A percentile compares a stretch with the other conserved stretches of the same genome.
Conservation (phyloP, 1,140 invertebrate genomes). For the Drosophila littoralis region DNA sequence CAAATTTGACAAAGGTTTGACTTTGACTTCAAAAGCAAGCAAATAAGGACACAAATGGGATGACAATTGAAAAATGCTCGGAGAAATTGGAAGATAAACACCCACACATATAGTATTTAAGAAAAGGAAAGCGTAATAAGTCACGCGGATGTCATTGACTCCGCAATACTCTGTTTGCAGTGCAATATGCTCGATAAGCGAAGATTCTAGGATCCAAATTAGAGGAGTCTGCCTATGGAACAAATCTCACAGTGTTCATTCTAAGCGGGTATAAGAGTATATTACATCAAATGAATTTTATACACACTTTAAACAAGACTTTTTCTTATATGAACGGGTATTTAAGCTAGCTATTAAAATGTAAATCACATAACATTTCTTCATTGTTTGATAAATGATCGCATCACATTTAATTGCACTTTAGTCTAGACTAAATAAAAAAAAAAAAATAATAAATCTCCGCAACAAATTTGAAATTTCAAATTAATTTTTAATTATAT, state of each 20-base stretch:
- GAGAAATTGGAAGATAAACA: conserved; percentile 13
- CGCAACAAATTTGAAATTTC: conserved; percentile 52
- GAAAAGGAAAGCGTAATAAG: not conserved
- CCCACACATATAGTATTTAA: not conserved
- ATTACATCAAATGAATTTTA: no score
- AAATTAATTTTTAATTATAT: conserved; percentile 81
- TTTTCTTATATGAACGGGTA: not conserved
- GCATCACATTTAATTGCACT: conserved; percentile 46
- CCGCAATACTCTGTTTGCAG: not conserved
- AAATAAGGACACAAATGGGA: conserved; percentile 54
- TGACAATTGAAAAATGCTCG: conserved; percentile 43
- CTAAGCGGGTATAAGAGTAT: no score
- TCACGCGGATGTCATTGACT: not conserved
- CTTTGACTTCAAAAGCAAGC: conserved; percentile 55
- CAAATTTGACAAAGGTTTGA: conserved; percentile 69
- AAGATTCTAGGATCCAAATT: no score
- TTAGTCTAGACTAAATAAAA: conserved; percentile 52
- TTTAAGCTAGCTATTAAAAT: not conserved
- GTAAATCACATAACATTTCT: not conserved
- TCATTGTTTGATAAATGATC: conserved; percentile 60
- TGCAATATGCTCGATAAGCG: no score
- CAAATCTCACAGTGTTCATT: no score
- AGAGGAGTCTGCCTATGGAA: no score
- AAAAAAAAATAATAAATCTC: conserved; percentile 69
- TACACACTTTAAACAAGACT: no score